Conservation (phyloP, 2,797 vertebrate species). For the Muraenolepis orangiensis region DNA sequence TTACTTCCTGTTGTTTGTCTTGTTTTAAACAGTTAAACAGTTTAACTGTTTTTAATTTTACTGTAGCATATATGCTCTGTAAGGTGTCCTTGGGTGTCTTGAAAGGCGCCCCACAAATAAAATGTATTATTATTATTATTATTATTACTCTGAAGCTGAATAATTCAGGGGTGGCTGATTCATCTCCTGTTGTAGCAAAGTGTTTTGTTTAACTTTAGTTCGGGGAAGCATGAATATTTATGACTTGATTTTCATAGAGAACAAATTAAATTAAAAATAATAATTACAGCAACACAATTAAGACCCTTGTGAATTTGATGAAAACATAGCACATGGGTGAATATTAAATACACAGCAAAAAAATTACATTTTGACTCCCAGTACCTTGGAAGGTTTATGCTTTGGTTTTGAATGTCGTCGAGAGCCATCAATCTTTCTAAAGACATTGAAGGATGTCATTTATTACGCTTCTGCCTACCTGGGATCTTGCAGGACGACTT, state of each 20-base stretch:
- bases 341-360: conserved; percentile 1
- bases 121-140: no score
- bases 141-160: not conserved
- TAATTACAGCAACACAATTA: not conserved
- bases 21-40: no score
- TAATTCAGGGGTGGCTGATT: not conserved
- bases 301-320: not conserved
- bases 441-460: not conserved
- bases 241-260: conserved; percentile 37
- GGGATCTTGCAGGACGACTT: not conserved
- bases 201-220: conserved; percentile 51
- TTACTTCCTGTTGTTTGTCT: no score
- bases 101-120: no score
- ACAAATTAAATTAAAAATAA: not conserved
- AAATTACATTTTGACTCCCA: not conserved
- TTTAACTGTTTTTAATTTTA: no score
- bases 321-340: not conserved
- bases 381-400: not conserved
- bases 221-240: conserved; percentile 56
- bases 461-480: not conserved
- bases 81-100: no score
- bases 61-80: no score
- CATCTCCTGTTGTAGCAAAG: conserved; percentile 20
- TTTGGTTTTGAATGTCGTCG: not conserved
- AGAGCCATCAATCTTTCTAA: not conserved